Evolutionary conservation across 2,113 vertebrate genomes (phyloP).

Genomic region (Cisticola juncidis): DNA sequence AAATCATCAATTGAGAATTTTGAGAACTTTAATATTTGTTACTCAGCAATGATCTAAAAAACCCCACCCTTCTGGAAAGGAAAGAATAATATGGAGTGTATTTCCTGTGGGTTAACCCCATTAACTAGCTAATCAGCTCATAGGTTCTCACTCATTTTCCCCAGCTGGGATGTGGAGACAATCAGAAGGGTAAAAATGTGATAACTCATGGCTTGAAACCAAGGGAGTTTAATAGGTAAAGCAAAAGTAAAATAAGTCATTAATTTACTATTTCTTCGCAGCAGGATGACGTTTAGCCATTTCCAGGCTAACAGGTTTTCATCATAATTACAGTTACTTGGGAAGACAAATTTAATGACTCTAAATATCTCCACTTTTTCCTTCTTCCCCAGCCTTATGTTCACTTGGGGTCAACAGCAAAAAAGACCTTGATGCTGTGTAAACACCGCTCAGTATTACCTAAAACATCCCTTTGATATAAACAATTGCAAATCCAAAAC

Average conservation of each 20-base stretch:
- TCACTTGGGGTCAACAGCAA: neutral
- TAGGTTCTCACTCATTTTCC: rapidly evolving
- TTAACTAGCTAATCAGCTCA: neutral
- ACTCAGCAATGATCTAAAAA: neutral
- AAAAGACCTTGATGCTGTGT: neutral
- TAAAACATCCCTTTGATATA: neutral
- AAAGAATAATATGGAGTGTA: neutral
- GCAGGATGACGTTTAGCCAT: neutral
- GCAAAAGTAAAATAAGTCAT: neutral
- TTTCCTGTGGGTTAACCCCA: neutral
- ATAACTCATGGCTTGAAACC: neutral
- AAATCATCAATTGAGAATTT: neutral
- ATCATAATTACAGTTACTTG: neutral
- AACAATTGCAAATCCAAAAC: neutral
- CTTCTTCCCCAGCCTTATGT: neutral
- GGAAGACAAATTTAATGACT: neutral
- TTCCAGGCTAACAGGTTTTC: neutral
- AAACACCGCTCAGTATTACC: neutral
- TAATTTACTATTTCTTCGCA: neutral
- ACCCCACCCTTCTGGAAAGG: neutral
- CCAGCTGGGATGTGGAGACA: neutral
- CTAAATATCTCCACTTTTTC: neutral
- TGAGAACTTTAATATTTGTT: neutral
- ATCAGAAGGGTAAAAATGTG: neutral
- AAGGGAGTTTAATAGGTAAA: neutral